Conservation (phyloP, 2,888 invertebrate genomes). For the Philonicus albiceps region DNA sequence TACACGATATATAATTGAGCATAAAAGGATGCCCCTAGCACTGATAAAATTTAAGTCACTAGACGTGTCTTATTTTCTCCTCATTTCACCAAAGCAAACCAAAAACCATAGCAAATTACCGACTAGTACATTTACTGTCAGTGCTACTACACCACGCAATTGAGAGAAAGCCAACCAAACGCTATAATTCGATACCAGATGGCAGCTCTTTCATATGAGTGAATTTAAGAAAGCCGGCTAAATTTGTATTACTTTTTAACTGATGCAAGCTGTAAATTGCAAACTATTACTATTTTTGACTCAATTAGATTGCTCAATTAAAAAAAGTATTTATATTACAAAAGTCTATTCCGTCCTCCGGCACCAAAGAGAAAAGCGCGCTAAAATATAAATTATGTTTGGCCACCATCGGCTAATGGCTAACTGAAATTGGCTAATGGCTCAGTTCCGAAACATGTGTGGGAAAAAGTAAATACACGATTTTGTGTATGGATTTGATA, state of each 20-base stretch:
- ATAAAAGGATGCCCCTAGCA: not conserved
- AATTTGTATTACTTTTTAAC: not conserved
- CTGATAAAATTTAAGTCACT: slow-evolving; percentile 7
- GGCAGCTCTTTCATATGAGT: not conserved
- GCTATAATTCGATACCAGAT: not conserved
- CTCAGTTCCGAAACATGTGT: not conserved
- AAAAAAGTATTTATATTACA: not conserved
- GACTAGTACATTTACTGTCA: slow-evolving; percentile 21
- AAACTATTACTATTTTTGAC: not conserved
- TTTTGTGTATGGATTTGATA: not conserved
- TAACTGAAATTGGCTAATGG: not conserved
- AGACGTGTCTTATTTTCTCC: slow-evolving; percentile 20
- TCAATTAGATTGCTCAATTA: not conserved
- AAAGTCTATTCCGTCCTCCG: not conserved
- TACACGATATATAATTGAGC: not conserved
- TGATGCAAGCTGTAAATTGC: not conserved
- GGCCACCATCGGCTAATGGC: not conserved
- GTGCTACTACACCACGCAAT: not conserved
- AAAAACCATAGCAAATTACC: not conserved
- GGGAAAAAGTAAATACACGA: not conserved
- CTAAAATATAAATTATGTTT: not conserved
- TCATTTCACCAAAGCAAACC: slow-evolving; percentile 12
- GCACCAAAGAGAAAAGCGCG: not conserved
- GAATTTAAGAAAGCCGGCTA: not conserved
- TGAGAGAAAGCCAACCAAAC: not conserved